Evolutionary conservation across 2,113 vertebrate genomes (phyloP), one percentile per base, ranked within the genome.

Genomic region (Rhynchopsitta pachyrhyncha): DNA sequence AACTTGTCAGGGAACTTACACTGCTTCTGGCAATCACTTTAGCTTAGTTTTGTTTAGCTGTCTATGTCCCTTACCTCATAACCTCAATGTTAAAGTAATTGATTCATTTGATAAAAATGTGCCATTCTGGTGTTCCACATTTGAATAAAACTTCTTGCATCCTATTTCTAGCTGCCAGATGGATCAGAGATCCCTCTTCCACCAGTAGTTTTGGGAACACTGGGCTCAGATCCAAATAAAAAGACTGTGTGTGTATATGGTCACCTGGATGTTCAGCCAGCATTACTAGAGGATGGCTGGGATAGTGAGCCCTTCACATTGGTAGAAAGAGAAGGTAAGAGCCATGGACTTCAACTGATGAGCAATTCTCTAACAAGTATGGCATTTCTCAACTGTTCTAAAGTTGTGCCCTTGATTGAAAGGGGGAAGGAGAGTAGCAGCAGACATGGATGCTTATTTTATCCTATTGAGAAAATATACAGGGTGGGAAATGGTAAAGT

Each of bases 251-350:
- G 99, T 67, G 97, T 99, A 4, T 99, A 99, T 0, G 99, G 99
- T 13, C 99, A 99, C 77, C 97, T 99, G 73, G 99, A 99, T 23
- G 99, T 99, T 59, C 99, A 99, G 91, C 99, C 99, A 8, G 99
- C 99, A 1, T 96, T 93, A 19, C 85, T 99, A 13, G 96, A 98
- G 7, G 99, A 99, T 0, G 99, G 99, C 80, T 99, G 99, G 99
- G 99, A 99, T 53, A 99, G 99, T 0, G 99, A 99, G 64, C 99
- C 99, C 55, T 99, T 99, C 97, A 99, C 98, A 2, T 79, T 99
- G 97, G 98, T 98, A 71, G 99, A 99, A 94, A 99, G 98, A 94
- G 98, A 99, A 2, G 99, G 99, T 99, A 95, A 98, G 97, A 55
- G 19, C 4, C 14, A 10, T 42, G n/a, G n/a, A 1, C 39, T 50